Percentiles rank a stretch among this genome's conserved stretches.
phyloP scores from a whole-genome alignment of 2,113 vertebrate species.

The Ceuthmochares aereus region DNA sequence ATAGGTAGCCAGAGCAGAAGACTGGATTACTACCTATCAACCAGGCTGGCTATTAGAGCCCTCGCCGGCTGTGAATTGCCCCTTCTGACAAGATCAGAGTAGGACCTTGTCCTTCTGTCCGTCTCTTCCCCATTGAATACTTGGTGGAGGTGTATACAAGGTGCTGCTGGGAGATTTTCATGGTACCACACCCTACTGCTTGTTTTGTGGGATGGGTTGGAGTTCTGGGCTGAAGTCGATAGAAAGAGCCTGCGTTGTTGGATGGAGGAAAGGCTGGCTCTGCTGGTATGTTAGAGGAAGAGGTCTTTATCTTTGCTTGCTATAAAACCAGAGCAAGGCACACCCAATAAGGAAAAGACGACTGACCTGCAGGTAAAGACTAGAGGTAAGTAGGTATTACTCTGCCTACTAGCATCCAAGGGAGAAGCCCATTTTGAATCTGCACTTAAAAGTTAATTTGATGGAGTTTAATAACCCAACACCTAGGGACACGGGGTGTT shows the following conservation, averaged over 20 bases:
- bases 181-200: too few relatives aligned
- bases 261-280: not conserved
- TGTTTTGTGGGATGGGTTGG: fast-evolving
- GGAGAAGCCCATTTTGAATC: not conserved
- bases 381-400: not conserved
- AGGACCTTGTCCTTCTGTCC: not conserved
- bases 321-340: not conserved
- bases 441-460: not conserved
- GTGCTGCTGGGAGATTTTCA: not conserved
- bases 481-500: not conserved
- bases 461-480: not conserved
- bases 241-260: fast-evolving
- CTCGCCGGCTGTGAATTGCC: not conserved
- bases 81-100: not conserved
- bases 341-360: not conserved
- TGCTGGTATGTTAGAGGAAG: not conserved
- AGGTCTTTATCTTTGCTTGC: not conserved
- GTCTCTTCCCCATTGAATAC: not conserved
- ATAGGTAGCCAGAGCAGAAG: not conserved
- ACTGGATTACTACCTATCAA: not conserved
- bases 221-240: not conserved
- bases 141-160: not conserved
- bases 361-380: not conserved
- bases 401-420: not conserved
- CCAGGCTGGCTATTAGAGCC: not conserved